Base-by-base conservation (phyloP, 2,888 invertebrate species). In the Melanostoma scalare region DNA sequence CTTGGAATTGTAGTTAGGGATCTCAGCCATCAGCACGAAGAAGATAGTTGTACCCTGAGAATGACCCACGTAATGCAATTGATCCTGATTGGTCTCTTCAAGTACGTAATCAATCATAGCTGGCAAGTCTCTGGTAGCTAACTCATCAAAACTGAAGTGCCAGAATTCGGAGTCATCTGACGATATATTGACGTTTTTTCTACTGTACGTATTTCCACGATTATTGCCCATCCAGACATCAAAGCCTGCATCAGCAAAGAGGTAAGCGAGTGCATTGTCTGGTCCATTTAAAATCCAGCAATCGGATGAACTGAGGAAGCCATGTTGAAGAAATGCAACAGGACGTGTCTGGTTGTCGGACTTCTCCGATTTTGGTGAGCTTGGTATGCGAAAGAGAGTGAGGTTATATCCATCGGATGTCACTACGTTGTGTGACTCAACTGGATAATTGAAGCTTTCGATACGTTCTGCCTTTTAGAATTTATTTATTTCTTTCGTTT, bases 361-460 rank as follows among this genome's bases (percentile, higher is more conserved):
- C 69, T 88, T 89, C 48, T 85, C 76, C 65, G 95, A 76, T 38
- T 86, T 87, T 9, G 87, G 87, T 5, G 89, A 89, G 53, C 88
- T 76, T 0, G 96, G 96, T 87, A 98, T 97, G 79, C 97, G 93
- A 88, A 97, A 97, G 60, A 98, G 85, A 2, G 94, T 94, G 53
- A 98, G 92, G 53, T 97, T 92, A 89, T 96, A 98, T 0, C 97
- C 97, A 89, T 98, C 98, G 36, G 94, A 92, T 0, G 98, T 97
- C 61, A 93, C 90, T 0, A 96, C 92, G 0, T 92, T 92, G 87
- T 96, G 96, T 0, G 94, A 93, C 90, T 96, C 96, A 0, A 94
- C 93, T 0, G 93, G 92, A 89, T 96, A 96, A 2, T 89, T 89
- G 52, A 87, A 86, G 53, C 85, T 86, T 3, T 80, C 58, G 46